Conservation (phyloP, 2,888 invertebrate genomes). For the Archaeoteleia sp. region DNA sequence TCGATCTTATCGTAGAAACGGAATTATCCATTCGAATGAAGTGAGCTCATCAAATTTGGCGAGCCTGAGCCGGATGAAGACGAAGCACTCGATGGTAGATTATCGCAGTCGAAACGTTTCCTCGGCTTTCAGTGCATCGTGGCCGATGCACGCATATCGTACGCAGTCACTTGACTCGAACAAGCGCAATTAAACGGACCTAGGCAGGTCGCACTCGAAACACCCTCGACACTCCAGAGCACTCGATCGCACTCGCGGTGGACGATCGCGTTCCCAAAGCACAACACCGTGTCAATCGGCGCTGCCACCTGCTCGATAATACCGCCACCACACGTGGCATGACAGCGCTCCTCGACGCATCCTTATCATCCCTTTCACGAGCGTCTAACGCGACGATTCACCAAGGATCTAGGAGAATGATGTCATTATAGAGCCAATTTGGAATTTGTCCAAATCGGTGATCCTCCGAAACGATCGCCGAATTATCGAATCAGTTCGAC, state of each 20-base stretch:
- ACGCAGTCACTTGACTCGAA: background rate
- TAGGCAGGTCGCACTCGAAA: constrained; percentile 52
- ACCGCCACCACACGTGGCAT: constrained; percentile 14
- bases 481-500: too few relatives aligned
- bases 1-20: too few relatives aligned
- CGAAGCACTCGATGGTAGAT: background rate
- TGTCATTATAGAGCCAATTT: too few relatives aligned
- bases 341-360: too few relatives aligned
- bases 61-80: background rate
- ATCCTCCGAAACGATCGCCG: too few relatives aligned
- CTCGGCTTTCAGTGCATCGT: background rate
- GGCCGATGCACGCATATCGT: background rate
- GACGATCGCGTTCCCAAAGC: constrained; percentile 59
- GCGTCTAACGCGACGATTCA: too few relatives aligned
- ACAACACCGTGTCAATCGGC: constrained; percentile 32
- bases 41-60: constrained; percentile 11
- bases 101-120: background rate
- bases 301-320: constrained; percentile 14
- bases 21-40: background rate
- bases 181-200: constrained; percentile 52
- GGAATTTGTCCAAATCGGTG: too few relatives aligned
- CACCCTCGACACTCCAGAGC: constrained; percentile 57
- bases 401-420: too few relatives aligned
- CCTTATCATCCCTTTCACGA: too few relatives aligned
- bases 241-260: constrained; percentile 59